Percentiles rank a stretch among this genome's conserved stretches.
Conservation (phyloP, 1,140 invertebrate genomes). For the Eulimnadia texana region DNA sequence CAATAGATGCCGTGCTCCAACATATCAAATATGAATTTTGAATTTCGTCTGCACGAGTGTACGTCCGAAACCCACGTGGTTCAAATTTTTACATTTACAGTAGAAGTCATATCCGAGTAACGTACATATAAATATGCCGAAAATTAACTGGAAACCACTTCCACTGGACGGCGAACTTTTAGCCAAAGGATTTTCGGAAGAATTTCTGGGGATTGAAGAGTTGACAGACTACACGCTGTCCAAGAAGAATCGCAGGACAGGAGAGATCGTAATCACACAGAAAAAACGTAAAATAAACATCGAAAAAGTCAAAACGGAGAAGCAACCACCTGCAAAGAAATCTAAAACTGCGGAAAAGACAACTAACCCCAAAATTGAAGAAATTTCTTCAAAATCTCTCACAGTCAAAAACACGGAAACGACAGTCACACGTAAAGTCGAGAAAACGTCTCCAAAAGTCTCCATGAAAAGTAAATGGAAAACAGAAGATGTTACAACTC, state of each 20-base stretch:
- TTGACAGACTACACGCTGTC: neutral
- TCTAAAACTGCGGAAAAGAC: neutral
- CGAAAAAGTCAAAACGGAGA: neutral
- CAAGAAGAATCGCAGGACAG: slow-evolving; percentile 1
- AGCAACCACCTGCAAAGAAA: neutral
- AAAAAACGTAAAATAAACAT: neutral
- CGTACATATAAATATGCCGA: neutral
- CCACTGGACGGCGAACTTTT: neutral
- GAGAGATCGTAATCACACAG: neutral
- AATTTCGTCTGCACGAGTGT: no score
- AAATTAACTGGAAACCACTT: neutral
- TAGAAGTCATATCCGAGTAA: neutral
- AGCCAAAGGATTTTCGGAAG: neutral
- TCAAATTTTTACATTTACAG: no score
- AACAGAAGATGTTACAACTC: neutral
- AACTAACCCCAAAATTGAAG: no score
- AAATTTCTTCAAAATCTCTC: no score
- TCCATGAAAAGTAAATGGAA: neutral
- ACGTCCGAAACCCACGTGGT: no score
- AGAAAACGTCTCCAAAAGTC: neutral
- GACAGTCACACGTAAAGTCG: neutral
- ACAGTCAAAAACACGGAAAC: neutral
- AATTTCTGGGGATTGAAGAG: neutral
- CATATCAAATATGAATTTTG: no score
- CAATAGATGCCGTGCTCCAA: no score